Base-by-base conservation (phyloP, 2,888 invertebrate species). In the Azorinus chamasolen region DNA sequence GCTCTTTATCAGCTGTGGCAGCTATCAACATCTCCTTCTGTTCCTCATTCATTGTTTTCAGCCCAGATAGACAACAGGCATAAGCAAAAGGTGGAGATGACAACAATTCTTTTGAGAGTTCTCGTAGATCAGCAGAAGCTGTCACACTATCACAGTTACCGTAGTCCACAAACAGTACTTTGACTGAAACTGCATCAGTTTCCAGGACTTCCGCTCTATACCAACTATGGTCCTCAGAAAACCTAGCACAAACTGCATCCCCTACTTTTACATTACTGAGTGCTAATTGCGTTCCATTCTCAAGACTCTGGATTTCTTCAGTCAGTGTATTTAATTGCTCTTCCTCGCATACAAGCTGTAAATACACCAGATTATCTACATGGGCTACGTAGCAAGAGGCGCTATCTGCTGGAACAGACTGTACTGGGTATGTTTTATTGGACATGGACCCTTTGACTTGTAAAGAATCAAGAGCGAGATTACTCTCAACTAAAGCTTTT, bases 191-290 rank as follows among this genome's bases (percentile, higher is more conserved):
- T 1, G 91, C 92, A 22, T 93, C 90, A 2, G 94, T 89, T 50
- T 95, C 93, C 6, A 87, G 85, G 22, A 96, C 94, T 4, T 93
- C 86, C 3, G 94, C 96, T 74, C 97, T 94, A 90, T 96, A 96
- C 96, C 96, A 96, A 22, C 92, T 88, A 0, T 93, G 93, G 88
- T 96, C 96, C 66, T 94, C 94, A 0, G 94, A 92, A 85, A 94
- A 96, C 39, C 94, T 91, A 37, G 95, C 95, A 77, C 84, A 79
- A n/a, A 85, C 68, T 25, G 65, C 55, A 63, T 81, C 39, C 61
- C 79, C 61, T 83, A 39, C 55, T 63, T 87, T 88, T 5, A 71
- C 58, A 18, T 48, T 20, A 3, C 43, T 41, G 18, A 70, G 32
- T 22, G 55, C 53, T n/a, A 75, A 41, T 45, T 62, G 55, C 24